Base-by-base conservation (phyloP, 2,113 vertebrate genomes). In the Tauraco erythrolophus region DNA sequence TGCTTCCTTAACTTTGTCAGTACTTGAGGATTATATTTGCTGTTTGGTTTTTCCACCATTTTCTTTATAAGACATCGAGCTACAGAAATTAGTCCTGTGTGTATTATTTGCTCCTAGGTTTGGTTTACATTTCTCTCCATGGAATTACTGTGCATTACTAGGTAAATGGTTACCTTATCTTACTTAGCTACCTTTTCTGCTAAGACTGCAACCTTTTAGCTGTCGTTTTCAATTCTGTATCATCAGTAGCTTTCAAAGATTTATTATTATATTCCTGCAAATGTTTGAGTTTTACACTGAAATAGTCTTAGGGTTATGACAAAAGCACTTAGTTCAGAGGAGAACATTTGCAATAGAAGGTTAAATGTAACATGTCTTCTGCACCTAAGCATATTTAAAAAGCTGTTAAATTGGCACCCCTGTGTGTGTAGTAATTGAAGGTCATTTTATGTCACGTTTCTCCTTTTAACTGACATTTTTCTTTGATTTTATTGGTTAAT, bases 211-310 rank as follows among this genome's bases (percentile, higher is more conserved):
- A 56, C 58, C 57, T 57, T 75, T 94, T 93, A 89, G 69, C 78
- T 95, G 80, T 83, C 48, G 24, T 93, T 97, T 93, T 84, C 70
- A 80, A 46, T 84, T 89, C 27, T 74, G 46, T 83, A n/a, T 76
- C 75, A 92, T 96, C 57, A 62, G 50, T 56, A 91, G 57, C 57
- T 92, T 85, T 92, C 64, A 85, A 88, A 77, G 93, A 97, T 95
- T 92, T 89, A 92, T 93, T 95, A 90, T 89, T 96, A 94, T 93
- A 69, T 96, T 96, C 54, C 84, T 88, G n/a, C 92, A 96, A 86
- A 86, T 69, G 72, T 97, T 93, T 92, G 93, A 76, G 61, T 84
- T 97, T 88, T 96, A 84, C 45, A 46, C 11, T 92, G 84, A 86
- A 97, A 94, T 87, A 78, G 39, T 95, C 96, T 71, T 62, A 62